phyloP scores from a whole-genome alignment of 2,888 invertebrate genomes.

The Hypena proboscidalis region DNA sequence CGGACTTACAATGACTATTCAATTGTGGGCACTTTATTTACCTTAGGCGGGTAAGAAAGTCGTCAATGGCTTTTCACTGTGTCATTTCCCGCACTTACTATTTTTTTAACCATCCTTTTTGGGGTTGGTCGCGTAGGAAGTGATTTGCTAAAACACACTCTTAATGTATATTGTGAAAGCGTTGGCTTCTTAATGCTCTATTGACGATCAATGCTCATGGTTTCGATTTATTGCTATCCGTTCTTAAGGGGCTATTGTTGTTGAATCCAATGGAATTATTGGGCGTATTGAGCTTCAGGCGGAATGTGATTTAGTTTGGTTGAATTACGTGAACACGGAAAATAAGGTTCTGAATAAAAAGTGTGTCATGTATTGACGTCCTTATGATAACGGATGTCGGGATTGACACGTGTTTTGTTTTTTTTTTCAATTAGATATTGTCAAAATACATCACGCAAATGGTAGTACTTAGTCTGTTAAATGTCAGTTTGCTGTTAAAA shows the following conservation, averaged over 20 bases:
- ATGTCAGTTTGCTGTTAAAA: no score
- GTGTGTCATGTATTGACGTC: conserved; percentile 22
- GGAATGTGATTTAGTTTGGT: conserved; percentile 61
- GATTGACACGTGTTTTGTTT: conserved; percentile 1
- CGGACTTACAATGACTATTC: conserved; percentile 72
- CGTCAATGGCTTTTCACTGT: conserved; percentile 70
- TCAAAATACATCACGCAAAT: no score
- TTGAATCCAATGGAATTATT: conserved; percentile 71
- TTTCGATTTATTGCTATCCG: conserved; percentile 78
- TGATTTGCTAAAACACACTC: conserved; percentile 83
- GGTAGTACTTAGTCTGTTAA: no score
- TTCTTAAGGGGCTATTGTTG: conserved; percentile 75
- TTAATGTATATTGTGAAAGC: conserved; percentile 80
- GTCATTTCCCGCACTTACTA: conserved; percentile 81
- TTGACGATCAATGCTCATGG: conserved; percentile 73
- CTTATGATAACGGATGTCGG: conserved; percentile 11
- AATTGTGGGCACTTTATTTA: conserved; percentile 78
- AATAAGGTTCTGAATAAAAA: conserved; percentile 32
- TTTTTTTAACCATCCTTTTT: conserved; percentile 72
- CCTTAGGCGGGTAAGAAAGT: conserved; percentile 58
- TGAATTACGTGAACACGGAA: conserved; percentile 49
- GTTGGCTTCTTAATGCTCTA: conserved; percentile 77
- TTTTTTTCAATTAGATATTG: background rate
- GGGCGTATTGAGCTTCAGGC: conserved; percentile 57
- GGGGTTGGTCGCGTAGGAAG: conserved; percentile 68